These are phyloP conservation scores for Bucorvus abyssinicus DNA, from an alignment of 2,797 vertebrate genomes.

Conservation along the genomic window DNA sequence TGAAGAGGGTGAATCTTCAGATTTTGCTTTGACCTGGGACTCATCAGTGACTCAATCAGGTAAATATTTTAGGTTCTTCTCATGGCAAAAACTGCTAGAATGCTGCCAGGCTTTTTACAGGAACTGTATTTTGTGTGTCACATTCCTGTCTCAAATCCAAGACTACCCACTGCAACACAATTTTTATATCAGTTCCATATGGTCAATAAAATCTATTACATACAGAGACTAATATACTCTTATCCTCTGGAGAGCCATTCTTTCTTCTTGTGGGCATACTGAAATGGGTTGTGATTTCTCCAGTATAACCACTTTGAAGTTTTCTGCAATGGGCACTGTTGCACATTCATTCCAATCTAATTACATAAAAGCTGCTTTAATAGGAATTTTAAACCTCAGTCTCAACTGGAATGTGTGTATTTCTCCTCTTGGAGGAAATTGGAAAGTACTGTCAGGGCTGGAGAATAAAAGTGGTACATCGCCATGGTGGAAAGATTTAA, in stretches of 20 bases:
- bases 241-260: conserved; percentile 54
- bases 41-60: conserved; percentile 89
- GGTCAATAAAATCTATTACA: conserved; percentile 79
- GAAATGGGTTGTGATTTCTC: conserved; percentile 51
- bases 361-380: conserved; percentile 60
- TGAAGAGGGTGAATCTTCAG: conserved; percentile 92
- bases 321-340: conserved; percentile 44
- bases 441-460: neutral
- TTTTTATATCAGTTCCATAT: conserved; percentile 87
- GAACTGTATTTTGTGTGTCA: conserved; percentile 68
- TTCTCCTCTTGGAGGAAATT: conserved; percentile 16
- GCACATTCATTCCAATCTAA: conserved; percentile 61
- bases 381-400: conserved; percentile 28
- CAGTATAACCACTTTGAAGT: conserved; percentile 46
- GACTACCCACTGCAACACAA: conserved; percentile 69
- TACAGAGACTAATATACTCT: conserved; percentile 68
- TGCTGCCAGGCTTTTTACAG: conserved; percentile 65
- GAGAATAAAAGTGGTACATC: neutral
- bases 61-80: conserved; percentile 69
- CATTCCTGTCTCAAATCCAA: conserved; percentile 73
- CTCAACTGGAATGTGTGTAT: conserved; percentile 43
- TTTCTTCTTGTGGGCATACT: conserved; percentile 67
- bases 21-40: conserved; percentile 92
- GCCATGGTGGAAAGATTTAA: neutral
- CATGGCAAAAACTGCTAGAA: conserved; percentile 56